These are phyloP conservation scores for Tolmerus cingulatus DNA, from an alignment of 2,888 invertebrate species.

Conservation along the genomic window DNA sequence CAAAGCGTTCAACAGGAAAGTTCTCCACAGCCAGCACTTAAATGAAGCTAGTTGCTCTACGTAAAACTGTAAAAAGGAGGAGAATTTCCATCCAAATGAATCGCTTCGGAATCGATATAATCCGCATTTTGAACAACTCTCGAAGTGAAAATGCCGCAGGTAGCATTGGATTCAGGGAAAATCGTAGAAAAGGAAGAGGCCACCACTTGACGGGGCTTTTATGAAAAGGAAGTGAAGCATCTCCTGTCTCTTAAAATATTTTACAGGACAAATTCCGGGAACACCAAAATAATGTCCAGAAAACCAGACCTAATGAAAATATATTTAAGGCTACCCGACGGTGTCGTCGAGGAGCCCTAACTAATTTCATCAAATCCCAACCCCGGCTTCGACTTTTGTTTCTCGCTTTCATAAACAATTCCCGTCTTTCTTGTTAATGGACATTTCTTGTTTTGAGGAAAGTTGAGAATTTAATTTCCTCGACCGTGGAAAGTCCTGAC, in stretches of 20 bases:
- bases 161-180: background rate
- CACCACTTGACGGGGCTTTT: background rate
- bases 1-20: background rate
- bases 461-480: background rate
- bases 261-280: background rate
- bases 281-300: background rate
- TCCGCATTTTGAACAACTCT: background rate
- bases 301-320: background rate
- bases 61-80: background rate
- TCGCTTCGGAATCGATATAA: background rate
- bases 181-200: background rate
- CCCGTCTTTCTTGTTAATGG: background rate
- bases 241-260: background rate
- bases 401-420: background rate
- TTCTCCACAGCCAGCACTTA: background rate
- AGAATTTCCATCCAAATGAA: background rate
- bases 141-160: background rate
- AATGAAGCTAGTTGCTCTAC: background rate
- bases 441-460: background rate
- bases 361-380: background rate
- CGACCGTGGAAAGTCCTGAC: background rate
- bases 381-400: background rate
- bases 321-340: background rate
- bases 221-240: background rate
- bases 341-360: background rate